Conservation (phyloP, 2,113 vertebrate species). For the Phyllostomus discolor region DNA sequence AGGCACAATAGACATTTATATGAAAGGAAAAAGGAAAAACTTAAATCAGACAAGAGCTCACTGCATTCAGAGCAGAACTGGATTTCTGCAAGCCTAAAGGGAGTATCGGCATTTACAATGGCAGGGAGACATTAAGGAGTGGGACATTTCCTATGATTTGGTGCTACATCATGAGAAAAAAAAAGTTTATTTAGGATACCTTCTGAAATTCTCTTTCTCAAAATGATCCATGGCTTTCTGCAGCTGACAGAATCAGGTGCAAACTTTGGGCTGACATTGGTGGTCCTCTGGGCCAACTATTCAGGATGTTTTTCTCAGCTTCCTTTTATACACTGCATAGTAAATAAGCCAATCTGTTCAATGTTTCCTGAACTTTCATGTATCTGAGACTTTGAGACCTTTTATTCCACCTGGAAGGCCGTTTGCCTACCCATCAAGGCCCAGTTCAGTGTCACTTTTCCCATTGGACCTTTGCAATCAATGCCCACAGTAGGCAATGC, state of each 20-base stretch:
- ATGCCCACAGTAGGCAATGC: not conserved
- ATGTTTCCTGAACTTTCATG: not conserved
- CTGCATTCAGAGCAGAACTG: slow-evolving; percentile 4
- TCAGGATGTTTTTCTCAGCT: not conserved
- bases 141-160: slow-evolving; percentile 30
- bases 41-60: slow-evolving; percentile 24
- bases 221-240: not conserved
- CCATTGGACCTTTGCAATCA: fast-evolving
- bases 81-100: slow-evolving; percentile 28
- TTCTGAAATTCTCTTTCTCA: not conserved
- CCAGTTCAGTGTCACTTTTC: not conserved
- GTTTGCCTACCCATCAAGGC: not conserved
- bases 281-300: not conserved
- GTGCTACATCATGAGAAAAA: not conserved
- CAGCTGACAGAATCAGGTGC: not conserved
- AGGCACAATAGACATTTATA: slow-evolving; percentile 32
- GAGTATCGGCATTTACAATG: not conserved
- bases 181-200: not conserved
- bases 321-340: not conserved
- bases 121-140: slow-evolving; percentile 19
- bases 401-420: not conserved
- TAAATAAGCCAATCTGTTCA: not conserved
- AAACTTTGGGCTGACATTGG: not conserved
- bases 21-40: slow-evolving; percentile 31
- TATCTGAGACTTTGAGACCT: not conserved